Conservation (phyloP, 2,113 vertebrate species). For the Physeter macrocephalus region DNA sequence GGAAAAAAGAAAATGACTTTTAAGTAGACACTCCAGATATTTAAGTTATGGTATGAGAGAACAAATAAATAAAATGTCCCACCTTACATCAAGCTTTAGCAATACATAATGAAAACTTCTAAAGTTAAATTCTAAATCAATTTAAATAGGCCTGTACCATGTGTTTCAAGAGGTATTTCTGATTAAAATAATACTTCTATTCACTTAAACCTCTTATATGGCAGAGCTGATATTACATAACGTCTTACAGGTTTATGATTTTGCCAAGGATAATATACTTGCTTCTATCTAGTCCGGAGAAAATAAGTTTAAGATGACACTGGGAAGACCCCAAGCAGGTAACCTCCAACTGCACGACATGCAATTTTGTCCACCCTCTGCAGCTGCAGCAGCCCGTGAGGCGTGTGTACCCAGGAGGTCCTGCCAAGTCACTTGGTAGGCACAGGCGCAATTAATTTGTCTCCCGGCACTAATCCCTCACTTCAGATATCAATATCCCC, state of each 20-base stretch:
- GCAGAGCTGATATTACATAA: not conserved
- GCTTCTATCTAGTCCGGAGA: not conserved
- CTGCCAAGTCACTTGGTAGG: not conserved
- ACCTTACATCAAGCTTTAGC: not conserved
- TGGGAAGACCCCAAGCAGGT: not conserved
- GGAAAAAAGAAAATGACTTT: not conserved
- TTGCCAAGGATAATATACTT: not conserved
- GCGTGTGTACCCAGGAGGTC: not conserved
- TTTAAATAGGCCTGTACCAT: not conserved
- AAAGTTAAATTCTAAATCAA: conserved; percentile 18
- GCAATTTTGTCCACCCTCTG: not conserved
- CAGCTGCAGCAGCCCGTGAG: not conserved
- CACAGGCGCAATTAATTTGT: not conserved
- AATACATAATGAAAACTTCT: not conserved
- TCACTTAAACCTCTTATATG: not conserved
- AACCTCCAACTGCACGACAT: not conserved
- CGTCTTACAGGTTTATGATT: not conserved
- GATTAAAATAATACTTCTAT: not conserved
- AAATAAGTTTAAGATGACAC: not conserved
- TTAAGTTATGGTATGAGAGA: not conserved
- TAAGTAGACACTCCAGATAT: not conserved
- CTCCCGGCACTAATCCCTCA: not conserved
- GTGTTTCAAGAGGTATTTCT: not conserved
- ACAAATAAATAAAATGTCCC: not conserved
- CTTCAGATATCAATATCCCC: not conserved